Evolutionary conservation across 2,888 invertebrate species (phyloP), one percentile per base, ranked within the genome.

Genomic region (Scaptomyza flava): DNA sequence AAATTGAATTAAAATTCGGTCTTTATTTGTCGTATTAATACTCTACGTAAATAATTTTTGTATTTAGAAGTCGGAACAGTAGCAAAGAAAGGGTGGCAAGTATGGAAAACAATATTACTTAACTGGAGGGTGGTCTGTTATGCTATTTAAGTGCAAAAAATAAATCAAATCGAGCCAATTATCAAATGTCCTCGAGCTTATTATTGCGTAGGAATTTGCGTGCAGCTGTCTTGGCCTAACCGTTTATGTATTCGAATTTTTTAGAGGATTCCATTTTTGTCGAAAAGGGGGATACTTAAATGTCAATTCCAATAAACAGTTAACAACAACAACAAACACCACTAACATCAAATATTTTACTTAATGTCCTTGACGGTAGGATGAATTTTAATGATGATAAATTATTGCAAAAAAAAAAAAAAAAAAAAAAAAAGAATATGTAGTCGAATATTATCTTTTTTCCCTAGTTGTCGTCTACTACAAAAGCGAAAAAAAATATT

Each of bases 21-120:
- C 27, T 51, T 51, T 51, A 51, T 51, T 51, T 38, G 11, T 51
- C 50, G 23, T 6, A 23, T 23, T 36, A 23, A n/a, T n/a, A 20
- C 17, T 11, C 4, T 47, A 7, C 7, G 2, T 36, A 9, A 12
- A 48, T 33, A 12, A 12, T 47, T 33, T 7, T 12, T 20, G 3
- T 11, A 20, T 14, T 14, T 14, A 27, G 5, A 23, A 8, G 8
- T 14, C 50, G 34, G n/a, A 23, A 14, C 9, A 11, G 9, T 51
- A 33, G 20, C 11, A 14, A 38, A 11, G 1, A 33, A 9, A 3
- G 11, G 33, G 33, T 23, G 31, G 31, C 1, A 31, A 31, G 7
- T 12, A 2, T 23, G 46, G 9, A 46, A 3, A 2, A 46, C 23
- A 9, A 9, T 46, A 0, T 27, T 27, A 27, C 27, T 27, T 6